Base-by-base conservation (phyloP, 2,113 vertebrate species). In the Engystomops pustulosus region DNA sequence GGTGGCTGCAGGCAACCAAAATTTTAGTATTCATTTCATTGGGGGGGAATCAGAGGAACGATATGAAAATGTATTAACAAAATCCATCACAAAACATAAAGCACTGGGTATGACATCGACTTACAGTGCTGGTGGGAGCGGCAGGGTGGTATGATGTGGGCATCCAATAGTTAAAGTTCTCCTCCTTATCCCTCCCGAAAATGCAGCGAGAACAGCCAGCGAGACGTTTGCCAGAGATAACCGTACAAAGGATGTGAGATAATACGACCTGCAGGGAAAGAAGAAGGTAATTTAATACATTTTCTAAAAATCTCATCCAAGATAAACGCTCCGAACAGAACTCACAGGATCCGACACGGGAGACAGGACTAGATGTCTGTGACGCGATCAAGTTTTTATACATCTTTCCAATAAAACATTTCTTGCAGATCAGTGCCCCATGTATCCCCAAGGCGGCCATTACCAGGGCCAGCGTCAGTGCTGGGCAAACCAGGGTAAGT, bases 61-160 rank as follows among this genome's bases (percentile, higher is more conserved):
- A n/a, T n/a, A n/a, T n/a, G n/a, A n/a, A n/a, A n/a, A n/a, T n/a
- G n/a, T n/a, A n/a, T n/a, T n/a, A n/a, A n/a, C n/a, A n/a, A n/a
- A n/a, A n/a, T n/a, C n/a, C n/a, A n/a, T n/a, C n/a, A n/a, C n/a
- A n/a, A n/a, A n/a, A n/a, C n/a, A n/a, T n/a, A n/a, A n/a, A n/a
- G n/a, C n/a, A n/a, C n/a, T n/a, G n/a, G n/a, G n/a, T n/a, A n/a
- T n/a, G n/a, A n/a, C n/a, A n/a, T n/a, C n/a, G n/a, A 84, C 82
- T 84, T 84, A 84, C 82, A 69, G 74, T 84, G 47, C 60, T 45
- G 82, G 60, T 69, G 82, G 74, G 62, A 84, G 82, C 65, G 82
- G 82, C 74, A 84, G 82, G 58, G 62, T 78, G 60, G 44, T 55
- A 30, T 41, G 44, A 27, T 84, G 27, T 78, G 44, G 72, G 82